These are phyloP conservation scores for Caenorhabditis japonica DNA, from an alignment of 2,888 invertebrate species.

Conservation along the genomic window DNA sequence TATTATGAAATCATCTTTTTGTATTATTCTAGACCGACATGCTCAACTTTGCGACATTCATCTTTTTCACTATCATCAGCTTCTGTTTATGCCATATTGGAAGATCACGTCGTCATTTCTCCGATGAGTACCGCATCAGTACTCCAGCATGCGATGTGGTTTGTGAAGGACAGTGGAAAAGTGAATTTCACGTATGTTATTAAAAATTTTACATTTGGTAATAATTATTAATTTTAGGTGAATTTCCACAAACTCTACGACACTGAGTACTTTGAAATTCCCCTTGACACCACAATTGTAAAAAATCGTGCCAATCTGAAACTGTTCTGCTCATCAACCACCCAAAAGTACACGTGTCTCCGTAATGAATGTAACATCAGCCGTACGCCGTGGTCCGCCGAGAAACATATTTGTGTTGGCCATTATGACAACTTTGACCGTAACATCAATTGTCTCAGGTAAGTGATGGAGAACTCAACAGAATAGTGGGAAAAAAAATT, in stretches of 20 bases:
- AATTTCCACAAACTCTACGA: conserved; percentile 57
- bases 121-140: conserved; percentile 25
- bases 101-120: conserved; percentile 12
- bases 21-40: conserved; percentile 4
- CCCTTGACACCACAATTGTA: conserved; percentile 48
- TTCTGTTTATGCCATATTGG: conserved; percentile 11
- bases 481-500: too few species aligned
- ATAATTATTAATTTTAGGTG: conserved; percentile 35
- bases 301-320: conserved; percentile 48
- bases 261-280: conserved; percentile 56
- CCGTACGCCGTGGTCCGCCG: conserved; percentile 56
- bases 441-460: conserved; percentile 56
- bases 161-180: conserved; percentile 63
- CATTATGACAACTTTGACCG: conserved; percentile 48
- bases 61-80: conserved; percentile 17
- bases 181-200: conserved; percentile 57
- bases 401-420: conserved; percentile 55
- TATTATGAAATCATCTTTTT: neutral
- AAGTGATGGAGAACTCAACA: too few species aligned
- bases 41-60: conserved; percentile 15
- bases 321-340: conserved; percentile 54
- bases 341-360: conserved; percentile 52
- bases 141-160: conserved; percentile 53
- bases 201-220: neutral
- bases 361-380: conserved; percentile 48